Evolutionary conservation across 2,888 invertebrate species (phyloP), one percentile per base, ranked within the genome.

Genomic region (Caenorhabditis japonica): DNA sequence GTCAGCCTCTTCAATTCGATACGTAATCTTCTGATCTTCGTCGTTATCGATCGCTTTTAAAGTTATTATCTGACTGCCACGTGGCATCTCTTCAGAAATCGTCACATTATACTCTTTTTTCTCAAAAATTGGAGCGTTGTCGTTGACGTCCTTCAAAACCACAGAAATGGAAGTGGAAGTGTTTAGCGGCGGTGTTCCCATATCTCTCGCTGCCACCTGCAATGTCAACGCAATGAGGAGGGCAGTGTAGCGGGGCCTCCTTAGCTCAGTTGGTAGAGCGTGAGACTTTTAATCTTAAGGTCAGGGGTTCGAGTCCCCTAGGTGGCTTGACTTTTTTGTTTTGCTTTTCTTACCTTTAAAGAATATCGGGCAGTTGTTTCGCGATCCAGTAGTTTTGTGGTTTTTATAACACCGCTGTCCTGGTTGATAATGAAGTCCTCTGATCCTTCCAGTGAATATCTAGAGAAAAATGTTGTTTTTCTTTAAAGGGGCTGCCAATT

Each of bases 381-480:
- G 30, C 97, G 90, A 88, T 99, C 99, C 69, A 99, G 88, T 0
- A 92, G 92, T 87, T 94, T 93, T 72, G 94, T 93, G 0, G 95
- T 95, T 61, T 95, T 90, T 13, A 99, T 92, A 0, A 94, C 93
- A 0, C 97, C 97, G 0, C 94, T 94, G 0, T 94, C 93, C 0
- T 94, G 92, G 88, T 97, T 97, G 15, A 97, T 92, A 0, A 93
- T 92, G 88, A 97, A 97, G 0, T 95, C 80, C 41, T 74, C 76
- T 0, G 76, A 87, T 86, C 70, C 86, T 87, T 58, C 84, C 27
- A 81, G 25, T 1, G 76, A 71, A 39, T 77, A 79, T 47, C 73
- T 71, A 43, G 13, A 55, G 25, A 49, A 3, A 15, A 23, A n/a
- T 23, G n/a, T 13, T 3, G 13, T 1, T 36, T n/a, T n/a, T n/a